phyloP scores from a whole-genome alignment of 2,888 invertebrate genomes.

The Drosophila prolongata region DNA sequence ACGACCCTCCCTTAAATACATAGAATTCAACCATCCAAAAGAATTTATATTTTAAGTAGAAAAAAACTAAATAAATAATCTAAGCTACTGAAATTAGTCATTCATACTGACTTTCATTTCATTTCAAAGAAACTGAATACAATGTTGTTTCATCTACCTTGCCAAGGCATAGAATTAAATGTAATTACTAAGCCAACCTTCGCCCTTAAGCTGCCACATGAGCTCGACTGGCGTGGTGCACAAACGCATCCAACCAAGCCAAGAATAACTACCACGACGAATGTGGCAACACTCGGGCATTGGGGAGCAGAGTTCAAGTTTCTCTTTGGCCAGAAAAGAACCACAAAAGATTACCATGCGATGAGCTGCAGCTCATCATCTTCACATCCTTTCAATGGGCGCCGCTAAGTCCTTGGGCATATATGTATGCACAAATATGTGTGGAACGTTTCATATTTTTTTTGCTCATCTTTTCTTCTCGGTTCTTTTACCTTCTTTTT shows the following conservation, averaged over 20 bases:
- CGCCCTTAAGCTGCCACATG: slow-evolving; percentile 13
- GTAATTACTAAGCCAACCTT: slow-evolving; percentile 17
- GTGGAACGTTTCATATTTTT: slow-evolving; percentile 15
- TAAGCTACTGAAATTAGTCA: not conserved
- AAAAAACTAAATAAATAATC: not conserved
- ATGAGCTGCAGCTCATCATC: slow-evolving; percentile 59
- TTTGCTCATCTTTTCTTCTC: slow-evolving; percentile 10
- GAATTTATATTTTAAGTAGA: not conserved
- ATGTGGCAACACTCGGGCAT: slow-evolving; percentile 54
- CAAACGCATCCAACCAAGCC: slow-evolving; percentile 16
- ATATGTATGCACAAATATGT: slow-evolving; percentile 41
- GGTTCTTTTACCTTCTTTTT: slow-evolving; percentile 40
- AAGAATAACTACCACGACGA: slow-evolving; percentile 14
- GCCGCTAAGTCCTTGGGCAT: slow-evolving; percentile 41
- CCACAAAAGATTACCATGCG: slow-evolving; percentile 65
- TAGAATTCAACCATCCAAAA: not conserved
- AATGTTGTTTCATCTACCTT: not conserved
- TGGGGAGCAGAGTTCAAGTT: slow-evolving; percentile 63
- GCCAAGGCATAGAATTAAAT: slow-evolving; percentile 3
- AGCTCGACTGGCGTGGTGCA: not conserved
- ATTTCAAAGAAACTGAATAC: not conserved
- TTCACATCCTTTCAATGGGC: slow-evolving; percentile 35
- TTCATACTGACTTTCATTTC: not conserved
- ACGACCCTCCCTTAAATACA: not conserved
- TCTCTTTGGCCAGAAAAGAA: slow-evolving; percentile 52